Conservation (phyloP, 2,888 invertebrate genomes). For the Pollenia angustigena region DNA sequence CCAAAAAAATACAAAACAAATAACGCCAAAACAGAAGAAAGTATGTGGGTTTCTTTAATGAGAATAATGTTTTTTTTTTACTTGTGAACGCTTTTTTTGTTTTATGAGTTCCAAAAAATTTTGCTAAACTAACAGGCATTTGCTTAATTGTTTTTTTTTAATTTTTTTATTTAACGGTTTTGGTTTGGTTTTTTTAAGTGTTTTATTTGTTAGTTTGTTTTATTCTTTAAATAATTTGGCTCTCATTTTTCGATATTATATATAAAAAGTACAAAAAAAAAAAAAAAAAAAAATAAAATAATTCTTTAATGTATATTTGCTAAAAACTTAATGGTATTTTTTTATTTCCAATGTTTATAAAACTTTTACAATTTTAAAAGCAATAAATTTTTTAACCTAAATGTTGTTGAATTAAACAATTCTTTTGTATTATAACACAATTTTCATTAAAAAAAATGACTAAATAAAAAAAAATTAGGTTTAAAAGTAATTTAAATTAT, state of each 20-base stretch:
- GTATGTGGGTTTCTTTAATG: slow-evolving; percentile 73
- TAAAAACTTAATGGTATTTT: slow-evolving; percentile 32
- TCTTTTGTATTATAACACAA: slow-evolving; percentile 1
- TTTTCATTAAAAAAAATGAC: background rate
- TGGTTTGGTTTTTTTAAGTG: slow-evolving; percentile 14
- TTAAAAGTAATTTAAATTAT: slow-evolving; percentile 12
- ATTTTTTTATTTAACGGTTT: slow-evolving; percentile 43
- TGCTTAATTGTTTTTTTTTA: slow-evolving; percentile 57
- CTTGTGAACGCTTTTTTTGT: slow-evolving; percentile 36
- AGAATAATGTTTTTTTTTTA: slow-evolving; percentile 49
- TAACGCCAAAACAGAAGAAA: slow-evolving; percentile 74
- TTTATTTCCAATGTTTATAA: background rate
- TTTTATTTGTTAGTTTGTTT: slow-evolving; percentile 32
- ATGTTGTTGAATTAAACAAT: slow-evolving; percentile 15
- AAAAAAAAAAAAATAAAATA: background rate
- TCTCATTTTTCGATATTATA: slow-evolving; percentile 44
- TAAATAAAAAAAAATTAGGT: background rate
- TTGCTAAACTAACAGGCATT: slow-evolving; percentile 66
- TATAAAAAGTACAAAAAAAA: slow-evolving; percentile 1
- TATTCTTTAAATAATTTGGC: slow-evolving; percentile 57
- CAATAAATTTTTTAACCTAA: slow-evolving; percentile 6
- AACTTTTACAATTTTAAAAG: no score
- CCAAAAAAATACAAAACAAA: slow-evolving; percentile 64
- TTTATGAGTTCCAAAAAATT: slow-evolving; percentile 35
- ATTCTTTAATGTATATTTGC: slow-evolving; percentile 12